Evolutionary conservation across 2,113 vertebrate genomes (phyloP), one percentile per base, ranked within the genome.

Genomic region (Spilogale gracilis): DNA sequence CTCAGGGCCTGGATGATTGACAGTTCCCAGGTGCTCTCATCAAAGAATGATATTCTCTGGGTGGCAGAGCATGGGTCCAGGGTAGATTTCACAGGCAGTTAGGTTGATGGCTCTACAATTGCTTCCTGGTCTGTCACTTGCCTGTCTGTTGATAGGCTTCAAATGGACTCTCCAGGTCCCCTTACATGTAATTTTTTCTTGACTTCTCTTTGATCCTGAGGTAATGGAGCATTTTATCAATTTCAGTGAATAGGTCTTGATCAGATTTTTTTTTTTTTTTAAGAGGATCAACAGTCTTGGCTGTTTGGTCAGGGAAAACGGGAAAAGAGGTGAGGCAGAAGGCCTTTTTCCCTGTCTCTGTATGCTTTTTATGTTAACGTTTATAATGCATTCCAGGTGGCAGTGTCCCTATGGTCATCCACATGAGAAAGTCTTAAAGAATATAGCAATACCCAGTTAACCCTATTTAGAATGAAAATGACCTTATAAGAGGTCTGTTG

Each of bases 181-280:
- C 93, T 95, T 98, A 92, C 78, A 91, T 94, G 69, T 95, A 96
- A 97, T 98, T 98, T 97, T 98, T 96, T 96, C 95, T 97, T 97
- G 96, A 97, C 95, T 98, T 93, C 89, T 94, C 95, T 98, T 98
- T 98, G 97, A 98, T 97, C 97, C 87, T 94, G 58, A 97, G 54
- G 97, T 98, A 98, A 98, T 98, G 93, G 94, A 91, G 97, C 96
- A 95, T 98, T 98, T 98, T 96, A 98, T 98, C 97, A 98, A 98
- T 98, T 98, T 95, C 82, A 90, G 78, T 93, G 94, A 97, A 91
- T 95, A 97, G 52, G 91, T 96, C 78, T 95, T 96, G 93, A 98
- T 97, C 97, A 97, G 65, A 80, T 93, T 95, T 94, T 89, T 94
- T 93, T 91, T 93, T 91, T 56, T 67, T 85, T 63, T 54, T 52